Evolutionary conservation across 2,888 invertebrate genomes (phyloP), one percentile per base, ranked within the genome.

Genomic region (Scrobipalpa costella): DNA sequence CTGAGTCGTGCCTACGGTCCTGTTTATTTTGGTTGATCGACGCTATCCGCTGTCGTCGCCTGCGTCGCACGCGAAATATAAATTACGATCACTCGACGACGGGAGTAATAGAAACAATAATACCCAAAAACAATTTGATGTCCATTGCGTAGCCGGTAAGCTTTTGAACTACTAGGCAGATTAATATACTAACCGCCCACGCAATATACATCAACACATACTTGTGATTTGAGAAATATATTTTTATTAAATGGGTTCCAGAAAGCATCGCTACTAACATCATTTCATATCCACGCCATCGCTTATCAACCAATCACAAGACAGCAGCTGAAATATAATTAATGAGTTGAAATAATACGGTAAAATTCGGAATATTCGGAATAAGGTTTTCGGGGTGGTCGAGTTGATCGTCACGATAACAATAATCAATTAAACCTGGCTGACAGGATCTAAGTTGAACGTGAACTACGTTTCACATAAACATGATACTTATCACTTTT

Each of bases 21-120:
- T n/a, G 6, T 1, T 44, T 44, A 44, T n/a, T n/a, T 11, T 55
- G 55, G 55, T n/a, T 55, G 34, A 55, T 27, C 55, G n/a, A 15
- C 17, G 6, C 9, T 33, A 55, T 50, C 19, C 13, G 21, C 50
- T 17, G 19, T 19, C 13, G 50, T 13, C 19, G 21, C 21, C 21
- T 21, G 33, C 36, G 15, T 6, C 17, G 61, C 61, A 61, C 61
- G 61, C 61, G 50, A 61, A 17, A 61, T 49, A 49, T 50, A 27
- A 61, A 61, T 61, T 61, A 61, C 49, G 19, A 44, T 7, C 33
- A 6, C 15, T 19, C 34, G 61, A n/a, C 49, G 38, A 59, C 59
- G 47, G 49, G 61, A 17, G 44, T 11, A 7, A 21, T 40, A 21
- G 13, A 57, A 57, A 15, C 57, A 6, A 36, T 17, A 47, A 21